Evolutionary conservation across 37 sponge, comb jelly and placozoan genomes (phyloP), one percentile per base, ranked within the genome.

Genomic region (Tethya wilhelma): DNA sequence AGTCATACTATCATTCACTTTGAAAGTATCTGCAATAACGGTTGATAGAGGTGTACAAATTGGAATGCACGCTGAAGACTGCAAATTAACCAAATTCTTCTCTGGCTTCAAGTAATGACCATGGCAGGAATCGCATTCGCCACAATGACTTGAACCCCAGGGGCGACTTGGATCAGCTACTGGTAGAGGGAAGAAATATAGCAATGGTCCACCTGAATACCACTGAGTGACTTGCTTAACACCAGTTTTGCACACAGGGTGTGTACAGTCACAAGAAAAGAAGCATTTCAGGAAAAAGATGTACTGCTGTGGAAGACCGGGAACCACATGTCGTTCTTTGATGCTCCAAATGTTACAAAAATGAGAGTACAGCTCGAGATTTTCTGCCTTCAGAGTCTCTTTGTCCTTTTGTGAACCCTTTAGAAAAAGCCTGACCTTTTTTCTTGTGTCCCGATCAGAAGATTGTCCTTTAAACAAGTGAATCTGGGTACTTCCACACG

Each of bases 401-500:
- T 14, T 49, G 14, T 49, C 53, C 14, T 49, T 49, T 49, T 63
- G 9, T 49, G 83, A 73, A 30, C 83, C 75, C 43, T 82, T 82
- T 31, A 82, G 46, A 39, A 42, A 82, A n/a, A 31, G 6, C 20
- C 22, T 70, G 6, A 81, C 23, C 20, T 81, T 7, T 36, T 64
- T 31, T 17, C 83, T 58, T 26, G 19, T 45, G 34, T 67, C 12
- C 32, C 65, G 66, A 25, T 62, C 36, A 59, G 73, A 33, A 58
- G 59, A 43, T 30, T 72, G 64, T n/a, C 71, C 82, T 38, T 57
- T 81, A 38, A 81, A 81, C 26, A 70, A 39, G 25, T 59, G 44
- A 32, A 81, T 81, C 26, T 26, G 29, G 20, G 82, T 70, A 22
- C 62, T 66, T 39, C 82, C 82, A 81, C 82, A 81, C 6, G 62